Evolutionary conservation across 2,888 invertebrate genomes (phyloP).

Genomic region (Platynereis dumerilii): DNA sequence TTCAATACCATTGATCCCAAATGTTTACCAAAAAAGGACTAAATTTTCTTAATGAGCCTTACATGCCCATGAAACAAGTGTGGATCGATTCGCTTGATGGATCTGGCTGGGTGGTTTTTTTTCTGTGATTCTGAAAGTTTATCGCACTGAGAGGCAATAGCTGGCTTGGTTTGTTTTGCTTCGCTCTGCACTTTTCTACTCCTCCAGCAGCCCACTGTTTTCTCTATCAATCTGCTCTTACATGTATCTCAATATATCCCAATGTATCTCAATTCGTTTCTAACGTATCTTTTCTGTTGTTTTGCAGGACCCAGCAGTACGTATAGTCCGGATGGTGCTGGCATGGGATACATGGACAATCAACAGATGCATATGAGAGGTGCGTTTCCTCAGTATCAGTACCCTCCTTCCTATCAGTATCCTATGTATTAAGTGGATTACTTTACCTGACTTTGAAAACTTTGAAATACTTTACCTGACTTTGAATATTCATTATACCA

Average conservation of each 20-base stretch:
- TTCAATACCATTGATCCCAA: no score
- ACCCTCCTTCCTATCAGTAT: no score
- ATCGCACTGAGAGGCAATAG: no score
- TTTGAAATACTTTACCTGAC: no score
- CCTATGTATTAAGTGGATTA: no score
- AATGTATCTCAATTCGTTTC: not conserved
- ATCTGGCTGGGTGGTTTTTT: slow-evolving; percentile 1
- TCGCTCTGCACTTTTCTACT: no score
- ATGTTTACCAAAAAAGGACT: no score
- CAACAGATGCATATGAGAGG: slow-evolving; percentile 70
- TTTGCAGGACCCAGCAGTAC: slow-evolving; percentile 74
- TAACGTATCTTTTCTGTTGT: slow-evolving; percentile 5
- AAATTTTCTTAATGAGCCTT: no score
- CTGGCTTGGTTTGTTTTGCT: no score
- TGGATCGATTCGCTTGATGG: not conserved
- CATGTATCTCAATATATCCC: slow-evolving; percentile 3
- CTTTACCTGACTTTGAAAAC: no score
- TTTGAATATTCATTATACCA: no score
- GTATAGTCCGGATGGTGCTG: slow-evolving; percentile 94
- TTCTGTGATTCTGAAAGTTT: not conserved
- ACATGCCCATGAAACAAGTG: no score
- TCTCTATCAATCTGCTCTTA: not conserved
- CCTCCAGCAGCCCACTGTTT: slow-evolving; percentile 26
- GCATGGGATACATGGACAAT: slow-evolving; percentile 92
- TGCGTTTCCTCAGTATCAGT: slow-evolving; percentile 25